Evolutionary conservation across 2,797 vertebrate genomes (phyloP).

Genomic region (Aulostomus chinensis): DNA sequence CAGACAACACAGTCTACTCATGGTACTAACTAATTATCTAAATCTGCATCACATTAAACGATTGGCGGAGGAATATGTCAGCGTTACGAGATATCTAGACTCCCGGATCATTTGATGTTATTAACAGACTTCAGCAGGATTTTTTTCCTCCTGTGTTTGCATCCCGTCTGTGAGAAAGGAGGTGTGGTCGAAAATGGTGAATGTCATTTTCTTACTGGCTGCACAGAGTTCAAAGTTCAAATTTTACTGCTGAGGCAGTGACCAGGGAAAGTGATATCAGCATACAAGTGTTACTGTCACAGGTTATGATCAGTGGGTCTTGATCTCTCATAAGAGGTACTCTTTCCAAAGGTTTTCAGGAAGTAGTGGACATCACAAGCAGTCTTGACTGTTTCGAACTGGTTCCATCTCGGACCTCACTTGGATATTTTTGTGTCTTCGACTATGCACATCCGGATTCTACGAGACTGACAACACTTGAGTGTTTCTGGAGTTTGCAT

Average conservation of each 20-base stretch:
- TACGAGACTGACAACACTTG: constrained; percentile 11
- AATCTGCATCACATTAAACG: neutral
- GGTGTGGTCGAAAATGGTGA: constrained; percentile 15
- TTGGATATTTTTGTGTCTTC: constrained; percentile 20
- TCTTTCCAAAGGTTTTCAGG: constrained; percentile 12
- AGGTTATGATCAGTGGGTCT: constrained; percentile 1
- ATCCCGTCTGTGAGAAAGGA: constrained; percentile 29
- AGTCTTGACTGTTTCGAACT: constrained; percentile 2
- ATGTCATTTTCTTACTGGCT: constrained; percentile 18
- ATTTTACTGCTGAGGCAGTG: constrained; percentile 10
- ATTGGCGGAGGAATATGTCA: neutral
- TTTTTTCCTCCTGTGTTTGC: constrained; percentile 16
- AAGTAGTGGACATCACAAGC: neutral
- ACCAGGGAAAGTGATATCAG: constrained; percentile 13
- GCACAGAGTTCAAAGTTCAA: constrained; percentile 44
- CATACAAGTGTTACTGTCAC: neutral
- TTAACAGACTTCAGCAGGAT: neutral
- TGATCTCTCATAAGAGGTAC: neutral
- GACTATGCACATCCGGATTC: constrained; percentile 20
- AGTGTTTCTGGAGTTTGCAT: constrained; percentile 41
- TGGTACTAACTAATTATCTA: neutral
- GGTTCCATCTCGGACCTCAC: constrained; percentile 9
- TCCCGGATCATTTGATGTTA: constrained; percentile 15
- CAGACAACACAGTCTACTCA: too few relatives aligned
- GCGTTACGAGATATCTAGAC: neutral